phyloP scores from a whole-genome alignment of 2,888 invertebrate genomes.

The Drosophila nigricruria region DNA sequence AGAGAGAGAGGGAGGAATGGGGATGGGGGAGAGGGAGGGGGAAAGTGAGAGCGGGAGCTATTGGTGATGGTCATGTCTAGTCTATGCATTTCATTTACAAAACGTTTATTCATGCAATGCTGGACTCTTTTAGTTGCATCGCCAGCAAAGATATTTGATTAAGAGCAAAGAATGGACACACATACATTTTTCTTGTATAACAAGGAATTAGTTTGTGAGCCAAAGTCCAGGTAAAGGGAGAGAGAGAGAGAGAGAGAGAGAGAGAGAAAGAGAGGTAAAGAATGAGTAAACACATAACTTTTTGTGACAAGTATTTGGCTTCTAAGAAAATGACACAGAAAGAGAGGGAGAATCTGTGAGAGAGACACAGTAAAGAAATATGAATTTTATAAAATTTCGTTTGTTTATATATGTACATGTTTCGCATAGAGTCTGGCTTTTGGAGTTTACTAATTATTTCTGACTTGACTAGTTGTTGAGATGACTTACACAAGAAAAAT shows the following conservation, averaged over 20 bases:
- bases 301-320: neutral
- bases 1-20: neutral
- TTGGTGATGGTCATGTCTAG: neutral
- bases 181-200: neutral
- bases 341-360: neutral
- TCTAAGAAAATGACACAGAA: neutral
- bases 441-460: too few species aligned
- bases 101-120: conserved; percentile 7
- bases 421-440: too few species aligned
- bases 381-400: neutral
- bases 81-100: conserved; percentile 10
- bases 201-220: neutral
- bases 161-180: neutral
- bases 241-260: neutral
- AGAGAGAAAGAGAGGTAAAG: too few species aligned
- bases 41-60: neutral
- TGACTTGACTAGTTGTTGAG: too few species aligned
- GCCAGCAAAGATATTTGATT: conserved; percentile 5
- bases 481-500: too few species aligned
- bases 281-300: too few species aligned
- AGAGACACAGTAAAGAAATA: too few species aligned
- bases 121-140: conserved; percentile 6
- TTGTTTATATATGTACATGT: too few species aligned
- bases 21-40: neutral
- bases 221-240: neutral